A percentile compares a stretch with the other conserved stretches of the same genome.
phyloP scores from a whole-genome alignment of 2,797 vertebrate species.

The Diglossa cyanea region DNA sequence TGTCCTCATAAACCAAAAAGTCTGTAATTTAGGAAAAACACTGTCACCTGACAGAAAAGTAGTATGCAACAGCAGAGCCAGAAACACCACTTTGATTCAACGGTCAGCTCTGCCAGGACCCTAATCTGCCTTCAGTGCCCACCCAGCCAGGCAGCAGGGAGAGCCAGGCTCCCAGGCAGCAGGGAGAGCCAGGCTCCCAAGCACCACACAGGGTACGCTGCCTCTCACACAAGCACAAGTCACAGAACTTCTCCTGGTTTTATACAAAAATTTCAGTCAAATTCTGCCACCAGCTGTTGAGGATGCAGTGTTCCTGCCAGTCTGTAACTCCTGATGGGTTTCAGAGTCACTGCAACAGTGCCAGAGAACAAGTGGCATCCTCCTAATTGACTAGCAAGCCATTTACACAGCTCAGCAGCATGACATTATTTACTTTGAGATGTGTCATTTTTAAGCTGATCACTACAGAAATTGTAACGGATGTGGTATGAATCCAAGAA shows the following conservation, averaged over 20 bases:
- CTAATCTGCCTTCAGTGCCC: fast-evolving
- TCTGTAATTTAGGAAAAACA: neutral
- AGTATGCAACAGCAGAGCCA: neutral
- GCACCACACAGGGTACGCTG: fast-evolving
- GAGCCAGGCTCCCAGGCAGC: neutral
- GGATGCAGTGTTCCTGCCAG: neutral
- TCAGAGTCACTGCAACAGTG: neutral
- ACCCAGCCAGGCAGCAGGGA: neutral
- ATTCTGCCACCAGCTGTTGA: fast-evolving
- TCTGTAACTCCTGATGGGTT: fast-evolving
- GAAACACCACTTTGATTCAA: neutral
- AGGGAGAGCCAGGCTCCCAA: no score
- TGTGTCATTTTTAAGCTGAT: neutral
- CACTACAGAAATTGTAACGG: neutral
- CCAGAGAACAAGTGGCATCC: neutral
- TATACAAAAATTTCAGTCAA: neutral
- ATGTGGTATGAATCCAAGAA: neutral
- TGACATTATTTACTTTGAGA: neutral
- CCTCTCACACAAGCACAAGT: neutral
- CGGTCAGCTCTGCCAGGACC: fast-evolving
- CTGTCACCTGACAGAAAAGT: neutral
- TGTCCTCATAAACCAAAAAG: neutral
- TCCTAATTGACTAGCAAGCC: neutral
- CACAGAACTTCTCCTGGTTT: neutral
- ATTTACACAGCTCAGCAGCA: neutral